A percentile compares a stretch with the other conserved stretches of the same genome.
phyloP scores from a whole-genome alignment of 2,797 vertebrate genomes.

The Aplochiton taeniatus region DNA sequence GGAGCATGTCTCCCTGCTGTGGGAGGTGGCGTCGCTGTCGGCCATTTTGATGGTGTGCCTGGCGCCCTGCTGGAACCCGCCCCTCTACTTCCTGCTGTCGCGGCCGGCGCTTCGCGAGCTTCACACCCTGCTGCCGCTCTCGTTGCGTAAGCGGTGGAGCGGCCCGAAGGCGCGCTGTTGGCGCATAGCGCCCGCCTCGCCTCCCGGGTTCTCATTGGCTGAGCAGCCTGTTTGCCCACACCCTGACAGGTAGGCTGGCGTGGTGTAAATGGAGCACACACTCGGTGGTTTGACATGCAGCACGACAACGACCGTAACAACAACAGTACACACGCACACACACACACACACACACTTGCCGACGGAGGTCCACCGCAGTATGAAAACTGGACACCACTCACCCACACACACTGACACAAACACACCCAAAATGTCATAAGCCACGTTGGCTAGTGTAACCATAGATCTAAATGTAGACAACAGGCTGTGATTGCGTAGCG shows the following conservation, averaged over 20 bases:
- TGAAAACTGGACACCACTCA: not conserved
- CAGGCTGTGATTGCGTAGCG: constrained; percentile 13
- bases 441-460: no score
- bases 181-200: constrained; percentile 56
- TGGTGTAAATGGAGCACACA: constrained; percentile 33
- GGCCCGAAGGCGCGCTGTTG: constrained; percentile 37
- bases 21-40: constrained; percentile 62
- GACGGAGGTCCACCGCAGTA: not conserved
- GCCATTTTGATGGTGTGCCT: constrained; percentile 71
- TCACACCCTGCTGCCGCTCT: constrained; percentile 60
- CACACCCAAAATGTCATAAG: not conserved
- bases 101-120: constrained; percentile 75
- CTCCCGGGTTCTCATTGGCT: constrained; percentile 3
- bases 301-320: not conserved
- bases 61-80: constrained; percentile 74
- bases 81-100: constrained; percentile 77
- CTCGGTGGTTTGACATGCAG: not conserved
- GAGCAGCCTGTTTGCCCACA: constrained; percentile 15
- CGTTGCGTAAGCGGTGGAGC: constrained; percentile 38
- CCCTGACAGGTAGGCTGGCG: constrained; percentile 17
- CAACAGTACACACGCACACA: not conserved
- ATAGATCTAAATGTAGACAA: not conserved
- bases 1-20: constrained; percentile 58
- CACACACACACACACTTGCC: constrained; percentile 8
- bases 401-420: constrained; percentile 10